Evolutionary conservation across 2,888 invertebrate species (phyloP), one percentile per base, ranked within the genome.

Genomic region (Mythimna impura): DNA sequence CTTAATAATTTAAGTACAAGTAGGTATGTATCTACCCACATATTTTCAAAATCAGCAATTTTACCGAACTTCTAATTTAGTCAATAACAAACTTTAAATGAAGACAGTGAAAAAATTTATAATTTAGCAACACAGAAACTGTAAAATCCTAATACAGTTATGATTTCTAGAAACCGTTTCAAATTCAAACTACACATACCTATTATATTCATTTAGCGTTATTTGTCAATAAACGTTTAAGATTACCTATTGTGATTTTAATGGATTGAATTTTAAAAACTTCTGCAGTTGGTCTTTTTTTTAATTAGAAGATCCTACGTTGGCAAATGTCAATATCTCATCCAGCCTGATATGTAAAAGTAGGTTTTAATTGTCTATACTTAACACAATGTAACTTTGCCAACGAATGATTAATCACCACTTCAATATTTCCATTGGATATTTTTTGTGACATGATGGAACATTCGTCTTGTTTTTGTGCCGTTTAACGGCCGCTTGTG

Each of bases 91-190:
- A 60, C 3, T 47, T 47, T 36, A 20, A 17, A 30, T 3, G 1
- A 12, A n/a, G 1, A n/a, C 8, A 30, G 0, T 0, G 12, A 25
- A 12, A 20, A 25, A 36, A 36, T 62, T n/a, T 43, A 70, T 66
- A 50, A 50, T 36, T 57, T 30, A 55, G 10, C 50, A 25, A 58
- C 34, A 30, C 20, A 30, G 34, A 65, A 78, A 86, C 80, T 69
- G 80, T 84, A 66, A 58, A 76, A 47, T 12, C 20, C 2, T 58
- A 76, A 57, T 73, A 86, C 80, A 43, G 80, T 80, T 86, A 71
- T 3, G 14, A 70, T 66, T 60, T 60, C n/a, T 34, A 60, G 63
- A 71, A 50, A 47, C 54, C 52, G 73, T 84, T 78, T 58, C 34
- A n/a, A 10, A 64, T 20, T 22, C 55, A 58, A n/a, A 20, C 20